Evolutionary conservation across 35 echinoderm and acorn worm genomes (phyloP).

Genomic region (Apostichopus parvimensis): DNA sequence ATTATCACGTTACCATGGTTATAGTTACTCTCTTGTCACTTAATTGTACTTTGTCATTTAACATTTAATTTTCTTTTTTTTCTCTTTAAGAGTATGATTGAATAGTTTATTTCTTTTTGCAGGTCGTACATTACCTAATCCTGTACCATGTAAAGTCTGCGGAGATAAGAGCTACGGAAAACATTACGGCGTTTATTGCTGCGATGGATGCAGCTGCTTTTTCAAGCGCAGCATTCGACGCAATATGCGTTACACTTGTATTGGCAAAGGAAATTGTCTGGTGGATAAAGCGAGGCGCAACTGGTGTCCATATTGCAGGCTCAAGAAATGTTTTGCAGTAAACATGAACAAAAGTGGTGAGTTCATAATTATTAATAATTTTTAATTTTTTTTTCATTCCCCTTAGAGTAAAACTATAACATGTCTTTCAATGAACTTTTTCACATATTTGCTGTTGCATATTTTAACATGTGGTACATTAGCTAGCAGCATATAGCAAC

Average conservation of each 20-base stretch:
- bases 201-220: constrained; percentile 96
- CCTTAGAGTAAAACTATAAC: background rate
- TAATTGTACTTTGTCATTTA: too few relatives aligned
- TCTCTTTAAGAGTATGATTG: too few relatives aligned
- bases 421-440: background rate
- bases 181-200: constrained; percentile 98
- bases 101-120: background rate
- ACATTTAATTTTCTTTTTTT: too few relatives aligned
- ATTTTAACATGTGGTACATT: background rate
- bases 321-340: constrained; percentile 93
- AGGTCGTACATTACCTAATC: constrained; percentile 90
- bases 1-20: too few relatives aligned
- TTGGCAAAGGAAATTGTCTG: constrained; percentile 92
- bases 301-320: constrained; percentile 96
- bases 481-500: too few relatives aligned
- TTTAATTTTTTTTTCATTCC: background rate
- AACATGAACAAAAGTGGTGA: constrained; percentile 99
- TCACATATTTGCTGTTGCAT: background rate
- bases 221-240: constrained; percentile 94
- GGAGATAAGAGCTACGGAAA: constrained; percentile 98
- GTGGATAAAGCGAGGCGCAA: constrained; percentile 95
- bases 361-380: background rate
- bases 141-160: constrained; percentile 86
- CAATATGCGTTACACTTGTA: constrained; percentile 96
- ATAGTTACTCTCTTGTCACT: too few relatives aligned